phyloP scores from a whole-genome alignment of 2,888 invertebrate species.

The Pseudolycoriella hygida region DNA sequence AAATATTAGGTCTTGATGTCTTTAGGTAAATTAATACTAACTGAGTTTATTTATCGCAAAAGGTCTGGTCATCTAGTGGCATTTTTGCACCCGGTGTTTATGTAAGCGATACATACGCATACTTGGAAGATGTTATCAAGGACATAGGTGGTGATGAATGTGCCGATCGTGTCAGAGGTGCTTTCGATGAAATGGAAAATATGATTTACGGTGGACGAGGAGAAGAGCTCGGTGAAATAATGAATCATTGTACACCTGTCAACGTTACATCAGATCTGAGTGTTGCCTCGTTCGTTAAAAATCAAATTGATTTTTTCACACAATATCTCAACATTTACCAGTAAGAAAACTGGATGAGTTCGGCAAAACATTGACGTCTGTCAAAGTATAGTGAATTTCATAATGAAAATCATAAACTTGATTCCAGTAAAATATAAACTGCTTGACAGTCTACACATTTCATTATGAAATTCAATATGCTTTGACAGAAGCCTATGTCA shows the following conservation, averaged over 20 bases:
- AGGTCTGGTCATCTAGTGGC: conserved; percentile 6
- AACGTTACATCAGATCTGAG: background rate
- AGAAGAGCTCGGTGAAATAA: background rate
- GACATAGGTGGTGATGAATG: background rate
- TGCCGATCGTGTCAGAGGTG: background rate
- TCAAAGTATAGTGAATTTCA: no score
- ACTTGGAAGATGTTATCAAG: background rate
- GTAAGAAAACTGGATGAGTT: background rate
- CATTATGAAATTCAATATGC: no score
- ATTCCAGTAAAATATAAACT: no score
- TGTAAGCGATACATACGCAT: background rate
- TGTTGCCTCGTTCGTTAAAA: background rate
- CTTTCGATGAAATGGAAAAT: background rate
- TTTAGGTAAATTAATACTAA: no score
- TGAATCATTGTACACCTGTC: background rate
- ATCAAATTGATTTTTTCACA: background rate
- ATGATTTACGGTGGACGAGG: background rate
- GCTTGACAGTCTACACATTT: no score
- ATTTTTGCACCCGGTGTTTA: background rate
- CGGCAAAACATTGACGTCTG: no score
- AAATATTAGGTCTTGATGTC: no score
- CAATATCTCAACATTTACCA: background rate
- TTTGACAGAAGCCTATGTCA: no score
- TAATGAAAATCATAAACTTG: no score
- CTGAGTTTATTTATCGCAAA: no score